Conservation (phyloP, 2,113 vertebrate species). For the Haemorhous mexicanus region DNA sequence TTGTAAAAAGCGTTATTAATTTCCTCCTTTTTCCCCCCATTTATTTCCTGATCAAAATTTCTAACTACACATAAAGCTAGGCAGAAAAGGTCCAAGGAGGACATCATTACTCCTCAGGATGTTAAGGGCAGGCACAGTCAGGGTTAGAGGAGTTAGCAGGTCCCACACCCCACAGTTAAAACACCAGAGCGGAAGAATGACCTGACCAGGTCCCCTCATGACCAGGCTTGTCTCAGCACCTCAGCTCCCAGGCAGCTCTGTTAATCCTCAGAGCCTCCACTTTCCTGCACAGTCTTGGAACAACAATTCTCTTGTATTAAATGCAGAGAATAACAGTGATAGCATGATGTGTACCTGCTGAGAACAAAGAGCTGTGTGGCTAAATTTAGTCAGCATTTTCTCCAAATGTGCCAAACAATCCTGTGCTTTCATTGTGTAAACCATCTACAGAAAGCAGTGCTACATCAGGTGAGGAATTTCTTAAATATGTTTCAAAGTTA, state of each 20-base stretch:
- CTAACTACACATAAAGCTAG: not conserved
- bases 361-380: not conserved
- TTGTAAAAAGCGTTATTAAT: not conserved
- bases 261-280: not conserved
- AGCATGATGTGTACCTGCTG: not conserved
- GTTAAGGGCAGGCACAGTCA: not conserved
- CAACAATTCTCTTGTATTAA: not conserved
- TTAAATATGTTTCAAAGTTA: not conserved
- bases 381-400: not conserved
- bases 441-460: not conserved
- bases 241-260: not conserved
- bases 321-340: not conserved
- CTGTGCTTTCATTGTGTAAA: not conserved
- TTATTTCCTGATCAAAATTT: not conserved
- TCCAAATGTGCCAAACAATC: not conserved
- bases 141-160: not conserved
- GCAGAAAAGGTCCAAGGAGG: not conserved
- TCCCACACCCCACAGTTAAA: not conserved
- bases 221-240: not conserved
- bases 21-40: rapidly evolving
- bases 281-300: not conserved
- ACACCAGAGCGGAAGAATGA: not conserved
- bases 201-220: not conserved
- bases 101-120: not conserved
- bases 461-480: not conserved